A percentile compares a stretch with the other conserved stretches of the same genome.
phyloP scores from a whole-genome alignment of 2,888 invertebrate genomes.

The Malthinus seriepunctatus region DNA sequence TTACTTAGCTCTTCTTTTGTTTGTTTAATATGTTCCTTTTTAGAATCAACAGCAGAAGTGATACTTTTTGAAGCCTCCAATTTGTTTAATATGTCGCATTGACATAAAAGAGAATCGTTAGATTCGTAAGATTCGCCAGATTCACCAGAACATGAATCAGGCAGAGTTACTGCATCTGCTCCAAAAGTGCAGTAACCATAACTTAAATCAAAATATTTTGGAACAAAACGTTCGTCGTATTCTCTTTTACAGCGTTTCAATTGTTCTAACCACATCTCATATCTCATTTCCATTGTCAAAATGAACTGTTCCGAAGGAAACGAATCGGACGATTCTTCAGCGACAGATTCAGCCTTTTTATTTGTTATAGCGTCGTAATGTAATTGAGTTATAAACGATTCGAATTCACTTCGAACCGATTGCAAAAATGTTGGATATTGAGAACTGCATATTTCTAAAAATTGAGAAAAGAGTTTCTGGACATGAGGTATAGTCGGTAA shows the following conservation, averaged over 20 bases:
- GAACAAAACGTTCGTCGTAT: not conserved
- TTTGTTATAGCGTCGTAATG: too few species aligned
- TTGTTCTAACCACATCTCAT: not conserved
- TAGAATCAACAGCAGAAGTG: too few species aligned
- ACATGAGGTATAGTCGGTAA: not conserved
- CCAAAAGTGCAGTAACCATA: too few species aligned
- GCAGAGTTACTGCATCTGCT: too few species aligned
- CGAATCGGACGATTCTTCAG: too few species aligned
- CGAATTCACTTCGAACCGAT: not conserved
- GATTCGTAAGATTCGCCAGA: not conserved
- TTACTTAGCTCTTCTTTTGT: too few species aligned
- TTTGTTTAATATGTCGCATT: not conserved
- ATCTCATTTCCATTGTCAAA: not conserved
- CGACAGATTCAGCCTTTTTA: too few species aligned
- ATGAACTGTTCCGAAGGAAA: too few species aligned
- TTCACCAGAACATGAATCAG: not conserved
- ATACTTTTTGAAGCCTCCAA: too few species aligned
- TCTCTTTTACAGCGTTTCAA: not conserved
- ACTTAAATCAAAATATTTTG: not conserved
- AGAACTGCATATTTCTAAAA: not conserved
- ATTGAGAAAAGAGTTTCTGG: not conserved
- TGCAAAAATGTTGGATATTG: not conserved
- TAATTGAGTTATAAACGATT: not conserved
- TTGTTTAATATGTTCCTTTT: too few species aligned
- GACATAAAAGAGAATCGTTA: not conserved